phyloP scores from a whole-genome alignment of 2,888 invertebrate genomes.

The Papilio elwesi region DNA sequence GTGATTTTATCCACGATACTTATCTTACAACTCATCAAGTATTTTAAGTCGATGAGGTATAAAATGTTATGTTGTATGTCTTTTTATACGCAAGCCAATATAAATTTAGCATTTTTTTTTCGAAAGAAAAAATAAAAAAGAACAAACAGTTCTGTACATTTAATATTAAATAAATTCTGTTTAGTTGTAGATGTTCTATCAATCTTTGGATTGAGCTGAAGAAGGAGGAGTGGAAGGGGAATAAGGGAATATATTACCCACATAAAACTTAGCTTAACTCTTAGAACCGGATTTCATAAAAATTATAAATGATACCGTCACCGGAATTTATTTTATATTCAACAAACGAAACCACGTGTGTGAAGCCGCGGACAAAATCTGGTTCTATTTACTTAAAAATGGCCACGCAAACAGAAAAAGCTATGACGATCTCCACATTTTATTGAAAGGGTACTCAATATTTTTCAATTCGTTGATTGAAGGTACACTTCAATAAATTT shows the following conservation, averaged over 20 bases:
- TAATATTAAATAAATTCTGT: too few species aligned
- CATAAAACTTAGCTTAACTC: too few species aligned
- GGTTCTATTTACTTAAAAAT: background rate
- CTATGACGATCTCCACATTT: background rate
- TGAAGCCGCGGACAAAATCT: background rate
- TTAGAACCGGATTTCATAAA: too few species aligned
- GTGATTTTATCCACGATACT: slow-evolving; percentile 6
- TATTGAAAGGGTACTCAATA: slow-evolving; percentile 10
- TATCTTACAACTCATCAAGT: slow-evolving; percentile 4
- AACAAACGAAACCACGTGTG: background rate
- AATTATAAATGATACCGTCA: too few species aligned
- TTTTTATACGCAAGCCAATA: background rate
- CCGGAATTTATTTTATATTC: background rate
- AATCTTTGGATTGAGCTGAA: too few species aligned
- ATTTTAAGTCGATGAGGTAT: slow-evolving; percentile 10
- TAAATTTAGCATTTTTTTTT: too few species aligned
- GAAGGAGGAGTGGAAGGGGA: too few species aligned
- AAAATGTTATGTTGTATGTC: background rate
- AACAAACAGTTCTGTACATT: too few species aligned
- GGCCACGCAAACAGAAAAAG: slow-evolving; percentile 15
- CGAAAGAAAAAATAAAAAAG: too few species aligned
- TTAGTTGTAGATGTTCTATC: too few species aligned
- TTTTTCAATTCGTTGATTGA: background rate
- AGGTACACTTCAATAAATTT: slow-evolving; percentile 7
- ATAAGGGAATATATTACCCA: too few species aligned